Percentiles rank a stretch among this genome's conserved stretches.
phyloP scores from a whole-genome alignment of 1,140 invertebrate species.

The Vollenhovia emeryi region DNA sequence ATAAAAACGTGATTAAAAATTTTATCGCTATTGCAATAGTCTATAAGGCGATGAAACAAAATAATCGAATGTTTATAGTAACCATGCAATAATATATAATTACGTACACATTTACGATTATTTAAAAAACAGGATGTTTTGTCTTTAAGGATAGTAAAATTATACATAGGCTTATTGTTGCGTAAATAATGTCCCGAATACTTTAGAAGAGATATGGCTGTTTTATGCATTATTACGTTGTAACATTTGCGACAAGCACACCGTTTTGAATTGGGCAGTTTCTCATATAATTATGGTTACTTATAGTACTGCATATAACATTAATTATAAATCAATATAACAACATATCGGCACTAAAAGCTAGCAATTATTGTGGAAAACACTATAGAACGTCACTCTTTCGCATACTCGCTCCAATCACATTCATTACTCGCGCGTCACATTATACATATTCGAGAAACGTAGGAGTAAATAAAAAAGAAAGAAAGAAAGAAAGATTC shows the following conservation, averaged over 20 bases:
- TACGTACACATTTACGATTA: not conserved
- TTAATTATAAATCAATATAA: conserved; percentile 67
- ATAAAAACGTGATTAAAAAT: not conserved
- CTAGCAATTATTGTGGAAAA: conserved; percentile 67
- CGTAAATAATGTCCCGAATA: conserved; percentile 15
- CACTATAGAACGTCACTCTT: conserved; percentile 48
- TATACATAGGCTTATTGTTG: not conserved
- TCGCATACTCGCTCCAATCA: conserved; percentile 43
- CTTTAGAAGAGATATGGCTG: conserved; percentile 29
- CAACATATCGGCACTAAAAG: conserved; percentile 63
- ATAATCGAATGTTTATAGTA: not conserved
- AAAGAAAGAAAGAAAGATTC: conserved; percentile 17
- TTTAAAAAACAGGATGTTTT: not conserved
- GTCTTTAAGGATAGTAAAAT: conserved; percentile 13
- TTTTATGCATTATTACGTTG: not conserved
- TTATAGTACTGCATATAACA: conserved; percentile 57
- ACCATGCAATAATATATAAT: not conserved
- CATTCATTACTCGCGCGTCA: conserved; percentile 37
- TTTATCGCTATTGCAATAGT: not conserved
- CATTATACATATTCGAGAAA: conserved; percentile 48
- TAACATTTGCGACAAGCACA: conserved; percentile 39
- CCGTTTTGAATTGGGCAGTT: conserved; percentile 37
- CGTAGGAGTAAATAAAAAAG: conserved; percentile 53
- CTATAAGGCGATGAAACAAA: not conserved
- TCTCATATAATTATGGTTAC: conserved; percentile 13